Evolutionary conservation across 2,888 invertebrate species (phyloP).

Genomic region (Stenichneumon culpator): DNA sequence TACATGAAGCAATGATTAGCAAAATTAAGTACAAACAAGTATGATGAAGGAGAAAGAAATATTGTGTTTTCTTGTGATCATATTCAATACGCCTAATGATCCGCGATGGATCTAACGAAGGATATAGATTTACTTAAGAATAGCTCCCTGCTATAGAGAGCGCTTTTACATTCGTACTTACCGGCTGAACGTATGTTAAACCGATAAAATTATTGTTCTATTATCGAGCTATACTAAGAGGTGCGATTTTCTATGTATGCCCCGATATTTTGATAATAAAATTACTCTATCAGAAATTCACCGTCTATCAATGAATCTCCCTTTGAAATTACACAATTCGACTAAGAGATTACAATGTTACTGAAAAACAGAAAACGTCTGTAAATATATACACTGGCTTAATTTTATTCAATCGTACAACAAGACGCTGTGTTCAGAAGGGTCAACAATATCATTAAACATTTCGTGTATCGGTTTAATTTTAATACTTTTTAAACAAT

Average conservation of each 20-base stretch:
- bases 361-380: slow-evolving; percentile 64
- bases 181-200: slow-evolving; percentile 30
- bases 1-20: slow-evolving; percentile 70
- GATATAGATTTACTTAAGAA: slow-evolving; percentile 40
- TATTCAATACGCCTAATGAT: slow-evolving; percentile 48
- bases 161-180: slow-evolving; percentile 57
- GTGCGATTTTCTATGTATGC: slow-evolving; percentile 61
- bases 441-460: slow-evolving; percentile 84
- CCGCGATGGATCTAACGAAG: slow-evolving; percentile 24
- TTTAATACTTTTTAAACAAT: slow-evolving; percentile 80
- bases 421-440: slow-evolving; percentile 82
- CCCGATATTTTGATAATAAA: slow-evolving; percentile 71
- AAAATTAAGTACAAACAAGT: slow-evolving; percentile 78
- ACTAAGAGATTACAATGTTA: slow-evolving; percentile 33
- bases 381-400: slow-evolving; percentile 76
- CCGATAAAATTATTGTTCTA: slow-evolving; percentile 47
- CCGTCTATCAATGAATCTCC: background rate
- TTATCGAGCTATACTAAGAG: slow-evolving; percentile 53
- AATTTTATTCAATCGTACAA: slow-evolving; percentile 84
- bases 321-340: slow-evolving; percentile 23
- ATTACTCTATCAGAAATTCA: slow-evolving; percentile 47
- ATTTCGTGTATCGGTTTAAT: slow-evolving; percentile 82
- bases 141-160: slow-evolving; percentile 44
- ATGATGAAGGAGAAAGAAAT: slow-evolving; percentile 53
- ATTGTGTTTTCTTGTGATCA: slow-evolving; percentile 49